A percentile compares a stretch with the other conserved stretches of the same genome.
Conservation (phyloP, 2,113 vertebrate species). For the Hiodon tergisus region DNA sequence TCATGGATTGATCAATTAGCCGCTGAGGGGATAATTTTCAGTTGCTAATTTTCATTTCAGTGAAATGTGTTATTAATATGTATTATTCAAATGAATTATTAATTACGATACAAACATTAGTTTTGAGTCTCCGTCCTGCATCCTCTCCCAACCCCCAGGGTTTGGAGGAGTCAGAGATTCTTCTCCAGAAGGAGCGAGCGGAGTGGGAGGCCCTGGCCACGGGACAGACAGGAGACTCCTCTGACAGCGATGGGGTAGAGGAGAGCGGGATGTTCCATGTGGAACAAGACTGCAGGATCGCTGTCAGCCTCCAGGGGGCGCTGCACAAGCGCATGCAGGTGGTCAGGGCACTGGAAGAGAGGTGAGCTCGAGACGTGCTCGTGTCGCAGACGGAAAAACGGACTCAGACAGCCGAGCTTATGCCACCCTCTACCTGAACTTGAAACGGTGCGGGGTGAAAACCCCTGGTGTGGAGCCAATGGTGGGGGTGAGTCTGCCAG, state of each 20-base stretch:
- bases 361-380: conserved; percentile 40
- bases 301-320: conserved; percentile 52
- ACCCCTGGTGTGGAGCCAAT: too few species aligned
- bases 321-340: conserved; percentile 52
- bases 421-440: too few species aligned
- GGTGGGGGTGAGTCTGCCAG: not conserved
- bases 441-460: too few species aligned
- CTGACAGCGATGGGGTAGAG: conserved; percentile 13
- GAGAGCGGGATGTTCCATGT: conserved; percentile 42
- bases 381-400: too few species aligned
- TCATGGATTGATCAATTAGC: too few species aligned
- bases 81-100: not conserved
- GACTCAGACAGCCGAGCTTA: too few species aligned
- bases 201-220: conserved; percentile 35
- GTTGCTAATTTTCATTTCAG: too few species aligned
- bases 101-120: not conserved
- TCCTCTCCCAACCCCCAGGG: conserved; percentile 43
- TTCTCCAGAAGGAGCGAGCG: conserved; percentile 46
- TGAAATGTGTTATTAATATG: too few species aligned
- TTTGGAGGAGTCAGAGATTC: conserved; percentile 55
- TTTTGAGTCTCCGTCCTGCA: not conserved
- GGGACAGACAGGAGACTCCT: not conserved
- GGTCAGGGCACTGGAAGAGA: conserved; percentile 36
- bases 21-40: too few species aligned
- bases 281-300: conserved; percentile 48